Base-by-base conservation (phyloP, 2,113 vertebrate species). In the Ramphastos sulfuratus region DNA sequence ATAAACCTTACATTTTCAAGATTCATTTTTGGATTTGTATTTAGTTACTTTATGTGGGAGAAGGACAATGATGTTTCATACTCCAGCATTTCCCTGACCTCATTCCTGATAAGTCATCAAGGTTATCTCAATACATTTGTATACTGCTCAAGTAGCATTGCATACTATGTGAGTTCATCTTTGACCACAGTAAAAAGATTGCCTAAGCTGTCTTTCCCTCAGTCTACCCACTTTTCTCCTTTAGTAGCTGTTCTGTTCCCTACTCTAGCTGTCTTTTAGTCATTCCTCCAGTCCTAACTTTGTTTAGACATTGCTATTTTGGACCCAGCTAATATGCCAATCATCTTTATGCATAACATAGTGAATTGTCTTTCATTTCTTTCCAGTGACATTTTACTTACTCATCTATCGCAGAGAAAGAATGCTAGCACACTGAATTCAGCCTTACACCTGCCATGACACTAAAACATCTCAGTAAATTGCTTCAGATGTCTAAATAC, bases 161-260 rank as follows among this genome's bases (percentile, higher is more conserved):
- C 10, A 67, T 8, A 33, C 10, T 10, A 44, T 0, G 6, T 17
- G 3, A 69, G 9, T 27, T 15, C 11, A 60, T 17, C 55, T 60
- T 35, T 42, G 37, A 54, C 27, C 7, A 12, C 6, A 77, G 7
- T 3, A 56, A 65, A 77, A 73, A n/a, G 7, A 46, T 1, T 8
- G 1, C 21, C 31, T 18, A 12, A 48, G 61, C 39, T 55, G n/a
- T 33, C 30, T 74, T 59, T 6, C 11, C 24, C n/a, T 50, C 69
- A 55, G 19, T 30, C 28, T 67, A 31, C 11, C 11, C 15, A 31
- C 25, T 23, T 31, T 63, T n/a, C 7, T 63, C 60, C 39, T 58
- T 52, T 25, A 44, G 56, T 10, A 58, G 17, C 0, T 0, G 23
- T 7, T 39, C 7, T 19, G 7, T 44, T 39, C 13, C 48, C 18